Evolutionary conservation across 2,888 invertebrate genomes (phyloP), one percentile per base, ranked within the genome.

Genomic region (Urechis unicinctus): DNA sequence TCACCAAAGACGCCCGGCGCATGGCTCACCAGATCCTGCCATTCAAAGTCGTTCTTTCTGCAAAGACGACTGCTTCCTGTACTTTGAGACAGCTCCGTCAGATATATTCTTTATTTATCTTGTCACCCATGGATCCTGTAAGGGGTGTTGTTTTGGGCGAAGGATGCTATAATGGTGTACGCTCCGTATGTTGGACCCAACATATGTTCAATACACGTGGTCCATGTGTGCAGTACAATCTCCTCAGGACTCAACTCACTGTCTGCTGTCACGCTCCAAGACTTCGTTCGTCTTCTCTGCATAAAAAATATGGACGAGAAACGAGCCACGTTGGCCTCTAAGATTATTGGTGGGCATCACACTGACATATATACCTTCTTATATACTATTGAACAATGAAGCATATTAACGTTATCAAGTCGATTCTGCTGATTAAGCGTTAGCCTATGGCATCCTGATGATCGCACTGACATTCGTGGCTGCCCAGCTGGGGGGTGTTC

Each of bases 221-320:
- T 5, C 17, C 29, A 21, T 53, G 22, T 17, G 17, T 80, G 51
- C 78, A 95, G 94, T 67, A 95, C 95, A 4, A 91, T 96, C 3
- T 94, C 94, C 0, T 89, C 93, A n/a, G 94, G 94, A 0, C 77
- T 96, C 55, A 95, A 94, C 73, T 93, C 94, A 0, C 79, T 96
- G 60, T 88, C 95, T 0, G 94, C 95, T 1, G 88, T 94, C 29
- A 88, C 90, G 0, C 86, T 91, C 69, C 88, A 93, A 78, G 96
- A 96, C 78, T 82, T 94, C 55, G 82, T 92, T 0, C 83, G 83
- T 29, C 87, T 88, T 21, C 83, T 64, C 52, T 83, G 87, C 53
- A 85, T 85, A 36, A 83, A 88, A 41, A 84, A 85, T 58, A 78
- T 92, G 62, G 62, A 86, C 0, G 87, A 89, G 54, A 80, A 84